phyloP scores from a whole-genome alignment of 2,888 invertebrate species.

The Leucophenga maculata region DNA sequence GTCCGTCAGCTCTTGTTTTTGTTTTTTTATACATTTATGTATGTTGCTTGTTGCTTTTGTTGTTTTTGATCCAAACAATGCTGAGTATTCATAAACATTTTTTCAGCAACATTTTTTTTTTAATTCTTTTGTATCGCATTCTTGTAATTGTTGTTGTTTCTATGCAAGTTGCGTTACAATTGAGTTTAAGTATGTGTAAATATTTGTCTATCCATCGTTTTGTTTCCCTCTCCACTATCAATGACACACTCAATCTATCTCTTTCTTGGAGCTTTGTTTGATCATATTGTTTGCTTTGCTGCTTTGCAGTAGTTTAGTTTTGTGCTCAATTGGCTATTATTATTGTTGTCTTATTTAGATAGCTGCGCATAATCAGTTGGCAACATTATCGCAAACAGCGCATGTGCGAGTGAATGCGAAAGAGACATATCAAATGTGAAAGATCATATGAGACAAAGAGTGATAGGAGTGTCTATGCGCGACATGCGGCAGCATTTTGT shows the following conservation, averaged over 20 bases:
- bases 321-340: slow-evolving; percentile 28
- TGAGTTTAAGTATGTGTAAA: background rate
- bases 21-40: background rate
- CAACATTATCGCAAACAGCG: slow-evolving; percentile 43
- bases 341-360: slow-evolving; percentile 29
- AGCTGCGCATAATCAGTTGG: slow-evolving; percentile 15
- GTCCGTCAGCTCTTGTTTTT: background rate
- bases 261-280: slow-evolving; percentile 7
- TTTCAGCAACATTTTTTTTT: too few species aligned
- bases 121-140: too few species aligned
- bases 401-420: too few species aligned
- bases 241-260: background rate
- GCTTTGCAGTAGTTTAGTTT: slow-evolving; percentile 14
- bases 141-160: too few species aligned
- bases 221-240: background rate
- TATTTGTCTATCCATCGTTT: slow-evolving; percentile 31
- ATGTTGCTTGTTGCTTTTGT: too few species aligned
- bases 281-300: slow-evolving; percentile 26
- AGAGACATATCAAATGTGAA: too few species aligned
- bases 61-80: too few species aligned
- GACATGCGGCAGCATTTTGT: too few species aligned
- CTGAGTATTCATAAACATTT: too few species aligned
- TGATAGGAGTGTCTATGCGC: too few species aligned
- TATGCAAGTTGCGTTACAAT: too few species aligned
- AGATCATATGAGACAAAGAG: too few species aligned